A percentile compares a stretch with the other conserved stretches of the same genome.
These are phyloP conservation scores for Ceyx margarethae DNA, from an alignment of 2,113 vertebrate species.

Conservation along the genomic window DNA sequence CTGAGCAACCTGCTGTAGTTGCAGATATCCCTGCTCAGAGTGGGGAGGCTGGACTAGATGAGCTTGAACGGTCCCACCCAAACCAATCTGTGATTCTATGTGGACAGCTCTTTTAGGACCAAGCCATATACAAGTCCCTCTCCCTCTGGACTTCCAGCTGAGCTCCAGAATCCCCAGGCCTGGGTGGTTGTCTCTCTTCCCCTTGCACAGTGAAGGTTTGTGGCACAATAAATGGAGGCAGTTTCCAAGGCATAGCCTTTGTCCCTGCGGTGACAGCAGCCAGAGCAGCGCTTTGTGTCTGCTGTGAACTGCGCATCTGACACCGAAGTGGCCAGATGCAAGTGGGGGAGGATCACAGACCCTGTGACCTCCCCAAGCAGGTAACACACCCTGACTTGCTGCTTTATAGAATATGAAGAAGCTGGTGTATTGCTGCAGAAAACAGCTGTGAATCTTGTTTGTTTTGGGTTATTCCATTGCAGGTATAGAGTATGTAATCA, in stretches of 20 bases:
- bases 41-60: not conserved
- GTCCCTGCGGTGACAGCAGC: not conserved
- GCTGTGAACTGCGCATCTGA: not conserved
- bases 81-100: not conserved
- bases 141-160: not conserved
- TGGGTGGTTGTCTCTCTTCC: not conserved
- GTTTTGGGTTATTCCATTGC: constrained; percentile 13
- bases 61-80: not conserved
- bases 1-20: not conserved
- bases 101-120: not conserved
- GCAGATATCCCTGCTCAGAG: not conserved
- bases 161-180: not conserved
- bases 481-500: constrained; percentile 94
- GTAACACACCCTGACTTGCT: not conserved
- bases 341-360: not conserved
- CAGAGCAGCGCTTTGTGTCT: not conserved
- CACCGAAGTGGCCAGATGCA: not conserved
- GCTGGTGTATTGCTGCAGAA: not conserved
- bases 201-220: not conserved
- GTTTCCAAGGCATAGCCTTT: not conserved
- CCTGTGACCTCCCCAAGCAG: not conserved
- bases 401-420: not conserved
- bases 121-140: not conserved
- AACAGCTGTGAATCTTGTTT: not conserved
- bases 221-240: not conserved